Conservation (phyloP, 2,797 vertebrate species). For the Aselliscus stoliczkanus region DNA sequence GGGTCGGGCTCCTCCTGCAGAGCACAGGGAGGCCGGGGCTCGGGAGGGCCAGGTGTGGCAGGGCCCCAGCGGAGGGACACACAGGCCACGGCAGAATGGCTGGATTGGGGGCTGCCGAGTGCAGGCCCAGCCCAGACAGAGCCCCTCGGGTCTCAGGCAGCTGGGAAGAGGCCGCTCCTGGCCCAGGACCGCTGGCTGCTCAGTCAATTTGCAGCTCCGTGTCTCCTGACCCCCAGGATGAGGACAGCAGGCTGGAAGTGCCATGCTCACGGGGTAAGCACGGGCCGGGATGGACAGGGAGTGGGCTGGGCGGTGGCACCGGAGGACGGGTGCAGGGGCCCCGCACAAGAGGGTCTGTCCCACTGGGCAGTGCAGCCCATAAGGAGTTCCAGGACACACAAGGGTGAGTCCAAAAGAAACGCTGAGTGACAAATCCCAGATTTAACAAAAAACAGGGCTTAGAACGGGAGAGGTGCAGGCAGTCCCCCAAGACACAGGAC, state of each 20-base stretch:
- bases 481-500: not conserved
- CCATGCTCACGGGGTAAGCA: not conserved
- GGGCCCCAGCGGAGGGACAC: not conserved
- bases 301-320: not conserved
- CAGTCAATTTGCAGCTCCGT: no score
- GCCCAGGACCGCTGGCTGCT: not conserved
- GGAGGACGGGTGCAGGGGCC: no score
- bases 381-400: not conserved
- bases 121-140: not conserved
- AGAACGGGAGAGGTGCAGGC: not conserved
- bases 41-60: not conserved
- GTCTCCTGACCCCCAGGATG: not conserved
- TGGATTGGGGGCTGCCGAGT: not conserved
- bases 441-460: not conserved
- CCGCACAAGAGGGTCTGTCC: not conserved
- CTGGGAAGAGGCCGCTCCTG: not conserved
- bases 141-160: not conserved
- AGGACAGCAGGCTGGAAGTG: not conserved
- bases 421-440: not conserved
- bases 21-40: not conserved
- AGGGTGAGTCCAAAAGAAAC: not conserved
- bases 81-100: not conserved
- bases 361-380: not conserved
- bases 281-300: not conserved
- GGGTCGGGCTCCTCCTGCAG: rapidly evolving